Evolutionary conservation across 2,113 vertebrate genomes (phyloP), one percentile per base, ranked within the genome.

Genomic region (Sceloporus tristichus): DNA sequence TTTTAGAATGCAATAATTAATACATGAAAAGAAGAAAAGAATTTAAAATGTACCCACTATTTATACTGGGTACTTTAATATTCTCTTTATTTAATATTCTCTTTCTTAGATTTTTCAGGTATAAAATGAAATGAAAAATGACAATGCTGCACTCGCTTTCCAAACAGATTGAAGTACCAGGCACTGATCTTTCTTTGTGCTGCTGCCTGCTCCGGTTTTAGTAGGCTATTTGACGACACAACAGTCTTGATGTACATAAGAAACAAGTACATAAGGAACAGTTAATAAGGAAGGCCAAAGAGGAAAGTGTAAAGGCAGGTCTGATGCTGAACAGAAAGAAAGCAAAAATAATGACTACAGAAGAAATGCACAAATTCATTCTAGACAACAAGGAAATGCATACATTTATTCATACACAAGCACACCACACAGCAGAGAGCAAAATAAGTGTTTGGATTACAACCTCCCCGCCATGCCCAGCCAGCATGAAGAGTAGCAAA

Each of bases 21-120:
- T 84, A 71, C 75, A 84, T 84, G 38, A 70, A 84, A 70, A 25
- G 65, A 10, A 34, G 23, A n/a, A 40, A 11, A 53, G 13, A 2
- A 23, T 65, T 75, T 70, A 82, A 62, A 62, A 4, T 27, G 68
- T 70, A 79, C 54, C 40, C 66, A 53, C 79, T 89, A 79, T 4
- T 2, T 85, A 84, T 48, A 59, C 23, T 54, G 11, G 54, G 75
- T 29, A 84, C 83, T 34, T 65, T 92, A n/a, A 87, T n/a, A 4
- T 79, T 88, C 85, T 85, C n/a, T 40, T 56, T 62, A 9, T 91
- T 82, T 40, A 34, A 5, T 88, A 6, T 89, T 93, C 91, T 92
- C 68, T 85, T 88, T 66, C n/a, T 21, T 13, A 42, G 70, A 14
- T 76, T 56, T 83, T 91, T 85, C 90, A 85, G 59, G 29, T 73